These are phyloP conservation scores for Conus betulinus DNA, from an alignment of 1,140 invertebrate genomes.

Conservation along the genomic window DNA sequence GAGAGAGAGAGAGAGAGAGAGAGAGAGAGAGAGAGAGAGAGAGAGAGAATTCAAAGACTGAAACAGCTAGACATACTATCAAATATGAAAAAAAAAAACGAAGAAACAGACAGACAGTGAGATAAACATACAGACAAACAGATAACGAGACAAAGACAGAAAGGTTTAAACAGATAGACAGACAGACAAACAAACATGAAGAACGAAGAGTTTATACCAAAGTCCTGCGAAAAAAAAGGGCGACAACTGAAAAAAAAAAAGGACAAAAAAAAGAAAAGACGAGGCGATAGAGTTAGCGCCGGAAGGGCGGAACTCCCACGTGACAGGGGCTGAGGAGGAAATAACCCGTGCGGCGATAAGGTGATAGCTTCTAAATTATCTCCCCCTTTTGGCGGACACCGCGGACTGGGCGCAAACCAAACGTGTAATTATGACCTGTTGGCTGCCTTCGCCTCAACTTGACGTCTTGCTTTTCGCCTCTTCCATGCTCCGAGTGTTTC, in stretches of 20 bases:
- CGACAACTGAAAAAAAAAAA: background rate
- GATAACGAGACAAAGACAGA: background rate
- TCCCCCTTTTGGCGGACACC: conserved; percentile 6
- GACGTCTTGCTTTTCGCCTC: background rate
- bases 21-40: background rate
- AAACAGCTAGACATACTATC: background rate
- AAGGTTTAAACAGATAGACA: background rate
- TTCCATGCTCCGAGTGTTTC: background rate
- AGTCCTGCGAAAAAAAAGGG: background rate
- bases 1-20: background rate
- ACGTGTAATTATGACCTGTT: conserved; percentile 14
- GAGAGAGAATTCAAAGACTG: background rate
- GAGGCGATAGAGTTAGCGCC: background rate
- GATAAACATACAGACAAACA: background rate
- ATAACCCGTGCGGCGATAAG: conserved; percentile 10
- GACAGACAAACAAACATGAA: background rate
- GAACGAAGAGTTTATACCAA: background rate
- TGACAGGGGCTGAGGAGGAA: background rate
- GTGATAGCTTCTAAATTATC: conserved; percentile 23
- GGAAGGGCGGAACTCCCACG: background rate
- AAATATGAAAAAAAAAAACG: background rate
- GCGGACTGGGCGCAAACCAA: background rate
- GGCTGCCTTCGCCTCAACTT: background rate
- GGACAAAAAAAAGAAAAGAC: background rate
- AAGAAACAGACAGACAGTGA: background rate